These are phyloP conservation scores for Heterohyrax brucei DNA, from an alignment of 2,797 vertebrate species.

Conservation along the genomic window DNA sequence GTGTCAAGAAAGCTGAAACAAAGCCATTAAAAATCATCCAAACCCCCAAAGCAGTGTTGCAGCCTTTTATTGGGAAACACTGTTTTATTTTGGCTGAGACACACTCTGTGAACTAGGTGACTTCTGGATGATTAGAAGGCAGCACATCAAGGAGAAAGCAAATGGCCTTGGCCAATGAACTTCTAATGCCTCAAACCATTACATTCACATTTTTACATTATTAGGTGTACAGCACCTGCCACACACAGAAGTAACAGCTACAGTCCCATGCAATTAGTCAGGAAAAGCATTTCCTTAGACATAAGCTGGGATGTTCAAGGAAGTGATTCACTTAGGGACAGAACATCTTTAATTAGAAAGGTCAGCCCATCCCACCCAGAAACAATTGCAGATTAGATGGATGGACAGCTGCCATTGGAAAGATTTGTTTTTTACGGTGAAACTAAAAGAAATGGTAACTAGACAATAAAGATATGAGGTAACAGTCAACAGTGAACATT, in stretches of 20 bases:
- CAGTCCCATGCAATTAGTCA: neutral
- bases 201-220: neutral
- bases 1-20: neutral
- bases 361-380: neutral
- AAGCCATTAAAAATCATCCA: neutral
- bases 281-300: neutral
- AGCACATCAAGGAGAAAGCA: neutral
- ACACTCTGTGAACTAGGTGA: neutral
- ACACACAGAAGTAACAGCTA: neutral
- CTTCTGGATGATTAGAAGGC: neutral
- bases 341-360: neutral
- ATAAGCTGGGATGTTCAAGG: constrained; percentile 29
- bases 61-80: constrained; percentile 36
- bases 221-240: neutral
- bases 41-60: neutral
- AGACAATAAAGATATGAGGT: neutral
- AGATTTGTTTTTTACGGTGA: constrained; percentile 16
- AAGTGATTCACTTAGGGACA: constrained; percentile 58
- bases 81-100: neutral
- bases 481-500: neutral
- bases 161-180: neutral
- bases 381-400: neutral
- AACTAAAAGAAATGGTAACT: neutral
- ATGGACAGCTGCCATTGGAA: neutral
- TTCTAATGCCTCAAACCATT: neutral